Conservation (phyloP, 2,113 vertebrate species). For the Pogonocichla stellata region DNA sequence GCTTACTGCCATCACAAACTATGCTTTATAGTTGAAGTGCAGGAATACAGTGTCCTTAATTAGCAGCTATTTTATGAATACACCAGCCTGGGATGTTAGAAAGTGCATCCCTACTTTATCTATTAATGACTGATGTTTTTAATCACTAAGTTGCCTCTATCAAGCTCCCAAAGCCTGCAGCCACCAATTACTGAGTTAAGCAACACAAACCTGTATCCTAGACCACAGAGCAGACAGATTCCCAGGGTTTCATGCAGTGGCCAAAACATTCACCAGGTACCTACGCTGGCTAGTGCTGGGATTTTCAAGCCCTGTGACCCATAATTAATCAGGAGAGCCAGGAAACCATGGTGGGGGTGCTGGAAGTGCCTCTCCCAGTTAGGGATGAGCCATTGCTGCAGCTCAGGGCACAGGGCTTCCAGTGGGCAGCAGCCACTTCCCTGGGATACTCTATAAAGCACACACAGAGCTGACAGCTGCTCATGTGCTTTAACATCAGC, state of each 20-base stretch:
- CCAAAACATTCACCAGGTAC: neutral
- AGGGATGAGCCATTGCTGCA: neutral
- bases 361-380: neutral
- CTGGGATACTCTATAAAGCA: neutral
- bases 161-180: conserved; percentile 1
- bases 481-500: neutral
- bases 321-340: neutral
- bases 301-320: neutral
- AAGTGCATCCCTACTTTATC: neutral
- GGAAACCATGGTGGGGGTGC: neutral
- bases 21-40: conserved; percentile 42
- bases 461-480: neutral
- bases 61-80: conserved; percentile 46
- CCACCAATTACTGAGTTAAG: neutral
- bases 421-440: neutral
- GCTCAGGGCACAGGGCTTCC: neutral
- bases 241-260: neutral
- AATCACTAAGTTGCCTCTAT: neutral
- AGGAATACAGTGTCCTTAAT: conserved; percentile 54
- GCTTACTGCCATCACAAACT: conserved; percentile 36
- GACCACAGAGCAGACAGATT: neutral
- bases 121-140: neutral
- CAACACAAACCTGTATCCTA: neutral
- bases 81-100: neutral
- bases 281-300: neutral